Base-by-base conservation (phyloP, 2,888 invertebrate species). In the Poecilus cupreus region DNA sequence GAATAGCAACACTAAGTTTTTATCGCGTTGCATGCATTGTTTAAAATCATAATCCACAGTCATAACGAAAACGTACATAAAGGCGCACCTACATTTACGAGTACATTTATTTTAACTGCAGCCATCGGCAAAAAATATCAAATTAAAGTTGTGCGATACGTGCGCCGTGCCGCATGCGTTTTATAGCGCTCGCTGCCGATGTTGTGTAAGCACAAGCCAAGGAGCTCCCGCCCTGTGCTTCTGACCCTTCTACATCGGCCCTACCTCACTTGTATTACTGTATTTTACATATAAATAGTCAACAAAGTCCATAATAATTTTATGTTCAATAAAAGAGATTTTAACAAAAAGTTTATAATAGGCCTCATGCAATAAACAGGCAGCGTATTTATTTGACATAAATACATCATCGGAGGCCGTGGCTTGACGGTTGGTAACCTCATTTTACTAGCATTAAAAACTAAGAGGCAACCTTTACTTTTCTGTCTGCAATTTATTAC, bases 21-120 rank as follows among this genome's bases (percentile, higher is more conserved):
- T 72, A 80, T 80, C 80, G 64, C 68, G 16, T 43, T 64, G 80
- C 57, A 72, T 80, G 80, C 70, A 80, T 80, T 80, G 80, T 80
- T 80, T 80, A 80, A 80, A 80, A 80, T 80, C 80, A 80, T 80
- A 72, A 80, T 80, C 80, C 80, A 39, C 39, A 72, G 16, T 51
- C 72, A 13, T 79, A 79, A 70, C 72, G 39, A 37, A 43, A 72
- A 57, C 80, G 72, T 54, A 80, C 51, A 54, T 57, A 72, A 72
- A 68, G 70, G 54, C 39, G 16, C 39, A 80, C 72, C 80, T 72
- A 80, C 72, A 80, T 80, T 80, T 80, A 72, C 57, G 72, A 57
- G 57, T 72, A 72, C 80, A 72, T 80, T 80, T 72, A 80, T 80
- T 80, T 80, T 80, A 79, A 80, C 80, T 72, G 72, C 80, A 32